A percentile compares a stretch with the other conserved stretches of the same genome.
Evolutionary conservation across 2,797 vertebrate genomes (phyloP).

Genomic region (Sebastes nivosus): DNA sequence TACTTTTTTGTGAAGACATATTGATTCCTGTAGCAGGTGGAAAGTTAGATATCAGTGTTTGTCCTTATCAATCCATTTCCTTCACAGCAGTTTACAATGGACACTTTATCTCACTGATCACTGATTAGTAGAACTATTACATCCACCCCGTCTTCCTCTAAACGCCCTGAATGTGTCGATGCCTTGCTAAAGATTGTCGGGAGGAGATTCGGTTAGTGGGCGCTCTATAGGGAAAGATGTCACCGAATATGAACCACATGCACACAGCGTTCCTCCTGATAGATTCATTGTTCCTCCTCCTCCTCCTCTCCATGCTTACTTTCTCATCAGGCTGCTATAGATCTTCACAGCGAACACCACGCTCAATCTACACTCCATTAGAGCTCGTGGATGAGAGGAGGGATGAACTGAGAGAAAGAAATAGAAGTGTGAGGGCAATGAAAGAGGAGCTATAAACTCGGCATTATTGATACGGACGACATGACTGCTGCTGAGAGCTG

Average conservation of each 20-base stretch:
- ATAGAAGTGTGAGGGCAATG: slow-evolving; percentile 34
- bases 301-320: slow-evolving; percentile 20
- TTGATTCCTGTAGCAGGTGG: slow-evolving; percentile 16
- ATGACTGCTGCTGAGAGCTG: slow-evolving; percentile 38
- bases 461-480: slow-evolving; percentile 53
- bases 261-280: slow-evolving; percentile 26
- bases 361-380: slow-evolving; percentile 77
- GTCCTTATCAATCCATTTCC: slow-evolving; percentile 26
- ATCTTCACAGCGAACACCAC: slow-evolving; percentile 24
- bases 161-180: slow-evolving; percentile 22
- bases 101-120: slow-evolving; percentile 46
- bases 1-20: slow-evolving; percentile 1
- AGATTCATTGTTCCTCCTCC: slow-evolving; percentile 55
- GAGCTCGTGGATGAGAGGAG: slow-evolving; percentile 50
- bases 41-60: slow-evolving; percentile 36
- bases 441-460: slow-evolving; percentile 53
- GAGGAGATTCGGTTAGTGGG: not conserved
- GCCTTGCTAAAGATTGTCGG: slow-evolving; percentile 7
- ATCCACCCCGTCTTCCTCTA: not conserved
- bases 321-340: slow-evolving; percentile 48
- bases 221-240: slow-evolving; percentile 10
- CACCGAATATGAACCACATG: slow-evolving; percentile 53
- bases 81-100: slow-evolving; percentile 17
- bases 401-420: slow-evolving; percentile 42
- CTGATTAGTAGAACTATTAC: slow-evolving; percentile 42